These are phyloP conservation scores for Macrophya annulata DNA, from an alignment of 2,888 invertebrate genomes.

Conservation along the genomic window DNA sequence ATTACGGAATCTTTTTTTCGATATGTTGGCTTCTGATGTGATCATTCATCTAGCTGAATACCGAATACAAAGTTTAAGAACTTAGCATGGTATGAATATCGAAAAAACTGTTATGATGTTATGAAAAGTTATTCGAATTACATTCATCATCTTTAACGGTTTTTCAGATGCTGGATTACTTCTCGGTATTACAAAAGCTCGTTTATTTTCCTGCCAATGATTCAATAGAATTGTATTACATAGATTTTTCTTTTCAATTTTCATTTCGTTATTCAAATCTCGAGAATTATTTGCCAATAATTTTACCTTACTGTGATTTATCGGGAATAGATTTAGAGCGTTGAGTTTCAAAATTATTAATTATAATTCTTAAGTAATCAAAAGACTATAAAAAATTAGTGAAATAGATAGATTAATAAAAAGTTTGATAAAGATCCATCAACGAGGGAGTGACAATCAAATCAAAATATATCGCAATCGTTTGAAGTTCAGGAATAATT, in stretches of 20 bases:
- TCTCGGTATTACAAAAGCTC: too few relatives aligned
- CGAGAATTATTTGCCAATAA: neutral
- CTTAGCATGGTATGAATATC: neutral
- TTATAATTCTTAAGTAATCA: neutral
- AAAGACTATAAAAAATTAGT: neutral
- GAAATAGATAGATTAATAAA: neutral
- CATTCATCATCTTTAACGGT: too few relatives aligned
- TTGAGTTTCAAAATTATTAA: neutral
- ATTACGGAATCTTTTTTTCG: neutral
- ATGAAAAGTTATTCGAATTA: too few relatives aligned
- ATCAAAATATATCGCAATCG: neutral
- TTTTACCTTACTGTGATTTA: neutral
- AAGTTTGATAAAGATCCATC: neutral
- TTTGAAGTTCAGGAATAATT: neutral
- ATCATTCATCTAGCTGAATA: neutral
- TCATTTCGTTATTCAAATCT: neutral
- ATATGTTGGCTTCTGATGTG: neutral
- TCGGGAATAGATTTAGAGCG: neutral
- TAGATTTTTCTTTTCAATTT: neutral
- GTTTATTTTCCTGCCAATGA: too few relatives aligned
- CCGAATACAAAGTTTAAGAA: neutral
- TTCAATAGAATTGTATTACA: too few relatives aligned
- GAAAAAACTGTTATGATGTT: too few relatives aligned
- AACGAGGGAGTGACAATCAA: neutral
- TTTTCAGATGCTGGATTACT: too few relatives aligned